Evolutionary conservation across 1,140 invertebrate genomes (phyloP), one percentile per base, ranked within the genome.

Genomic region (Drosophila watanabei): DNA sequence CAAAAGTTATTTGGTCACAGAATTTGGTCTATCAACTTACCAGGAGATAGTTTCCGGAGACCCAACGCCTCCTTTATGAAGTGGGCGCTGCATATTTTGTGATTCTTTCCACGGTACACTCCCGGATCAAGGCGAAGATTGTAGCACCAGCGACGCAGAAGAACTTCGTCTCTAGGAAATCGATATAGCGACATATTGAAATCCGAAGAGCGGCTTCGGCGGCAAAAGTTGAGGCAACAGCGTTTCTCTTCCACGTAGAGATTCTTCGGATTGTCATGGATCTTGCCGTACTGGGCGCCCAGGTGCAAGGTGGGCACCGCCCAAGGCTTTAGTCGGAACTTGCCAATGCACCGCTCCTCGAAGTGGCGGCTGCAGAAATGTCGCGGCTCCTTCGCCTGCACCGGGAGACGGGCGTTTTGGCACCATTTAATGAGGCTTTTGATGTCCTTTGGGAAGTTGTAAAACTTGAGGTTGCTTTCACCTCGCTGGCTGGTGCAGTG

Each of bases 381-480:
- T 2, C 91, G 78, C 39, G 91, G 89, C 69, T 92, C 91, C 51
- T 89, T 91, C 24, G 89, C 83, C 39, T 92, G 82, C 20, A 92
- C 88, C 1, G 91, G 91, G 28, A 92, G 56, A 5, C 91, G 91
- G 1, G 91, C 89, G 39, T 92, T 92, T 56, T 92, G 91, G 32
- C 91, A 92, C 91, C 91, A 92, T 45, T 92, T 92, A 7, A 92
- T 92, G 51, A 91, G 58, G 41, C 85, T 92, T 63, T 92, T 92
- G 14, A 92, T 87, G n/a, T 92, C 91, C 59, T 89, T 91, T 18
- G 91, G 91, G 16, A 92, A 92, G 33, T 92, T 92, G 52, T 92
- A 92, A 14, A 92, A 92, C 66, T 92, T 92, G 2, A 92, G 69
- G 63, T 92, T 92, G 32, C 88, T 91, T 52, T 92, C 91, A 7